A percentile compares a stretch with the other conserved stretches of the same genome.
Evolutionary conservation across 2,797 vertebrate genomes (phyloP).

Genomic region (Fratercula arctica): DNA sequence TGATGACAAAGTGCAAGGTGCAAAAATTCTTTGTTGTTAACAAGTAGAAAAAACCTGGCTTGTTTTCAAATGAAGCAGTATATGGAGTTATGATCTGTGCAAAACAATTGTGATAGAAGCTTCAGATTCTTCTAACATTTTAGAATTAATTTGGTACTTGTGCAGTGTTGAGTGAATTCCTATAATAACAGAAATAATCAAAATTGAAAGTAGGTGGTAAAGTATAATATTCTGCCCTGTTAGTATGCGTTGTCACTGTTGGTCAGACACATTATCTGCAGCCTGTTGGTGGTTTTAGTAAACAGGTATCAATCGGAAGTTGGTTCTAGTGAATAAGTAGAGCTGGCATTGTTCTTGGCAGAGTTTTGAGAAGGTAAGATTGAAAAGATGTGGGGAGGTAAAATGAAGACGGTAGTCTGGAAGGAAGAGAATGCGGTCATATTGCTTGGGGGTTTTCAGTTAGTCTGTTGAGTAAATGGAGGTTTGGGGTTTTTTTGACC

Average conservation of each 20-base stretch:
- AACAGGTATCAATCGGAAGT: not conserved
- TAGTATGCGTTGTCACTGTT: not conserved
- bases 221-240: not conserved
- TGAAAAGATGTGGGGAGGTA: not conserved
- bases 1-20: not conserved
- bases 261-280: not conserved
- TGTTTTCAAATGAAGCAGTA: not conserved
- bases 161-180: not conserved
- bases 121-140: not conserved
- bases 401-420: not conserved
- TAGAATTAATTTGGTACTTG: not conserved
- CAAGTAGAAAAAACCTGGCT: not conserved
- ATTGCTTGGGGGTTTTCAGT: not conserved
- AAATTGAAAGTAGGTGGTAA: not conserved
- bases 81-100: not conserved
- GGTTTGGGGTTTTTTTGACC: not conserved
- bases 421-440: not conserved
- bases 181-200: not conserved
- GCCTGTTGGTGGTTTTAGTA: not conserved
- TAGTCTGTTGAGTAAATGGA: not conserved
- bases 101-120: not conserved
- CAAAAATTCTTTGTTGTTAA: not conserved
- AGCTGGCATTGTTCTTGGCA: not conserved
- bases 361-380: not conserved
- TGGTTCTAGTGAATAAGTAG: not conserved